Conservation (phyloP, 2,888 invertebrate species). For the Chrysodeixis includens region DNA sequence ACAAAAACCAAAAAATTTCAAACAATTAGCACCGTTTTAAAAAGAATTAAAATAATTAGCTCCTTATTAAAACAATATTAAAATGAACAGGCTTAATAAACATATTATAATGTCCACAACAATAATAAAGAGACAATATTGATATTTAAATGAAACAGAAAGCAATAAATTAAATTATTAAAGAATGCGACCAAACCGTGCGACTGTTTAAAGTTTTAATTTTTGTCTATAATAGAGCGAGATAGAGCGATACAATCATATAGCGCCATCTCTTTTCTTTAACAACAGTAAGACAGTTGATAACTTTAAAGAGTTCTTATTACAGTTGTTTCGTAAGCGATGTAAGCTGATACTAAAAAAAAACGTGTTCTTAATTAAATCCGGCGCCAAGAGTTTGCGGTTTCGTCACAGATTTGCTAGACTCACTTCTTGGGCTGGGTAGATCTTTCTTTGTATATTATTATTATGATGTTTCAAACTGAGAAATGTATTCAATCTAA, state of each 20-base stretch:
- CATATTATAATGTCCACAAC: slow-evolving; percentile 14
- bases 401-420: slow-evolving; percentile 45
- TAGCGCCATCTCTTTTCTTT: not conserved
- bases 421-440: slow-evolving; percentile 23
- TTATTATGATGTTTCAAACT: no score
- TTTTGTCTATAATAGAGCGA: not conserved
- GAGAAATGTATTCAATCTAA: no score
- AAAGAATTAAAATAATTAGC: not conserved
- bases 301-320: not conserved
- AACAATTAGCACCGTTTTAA: no score
- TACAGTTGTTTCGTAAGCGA: slow-evolving; percentile 27
- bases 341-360: slow-evolving; percentile 24
- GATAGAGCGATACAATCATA: not conserved
- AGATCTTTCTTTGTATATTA: not conserved
- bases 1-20: no score
- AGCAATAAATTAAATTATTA: slow-evolving; percentile 40
- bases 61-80: not conserved
- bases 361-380: slow-evolving; percentile 54
- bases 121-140: slow-evolving; percentile 19
- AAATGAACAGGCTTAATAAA: slow-evolving; percentile 8
- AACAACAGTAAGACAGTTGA: not conserved
- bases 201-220: not conserved
- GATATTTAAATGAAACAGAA: slow-evolving; percentile 24
- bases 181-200: slow-evolving; percentile 32
- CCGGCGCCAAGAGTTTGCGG: slow-evolving; percentile 43